A percentile compares a stretch with the other conserved stretches of the same genome.
Conservation (phyloP, 2,113 vertebrate species). For the Artemisiospiza belli region DNA sequence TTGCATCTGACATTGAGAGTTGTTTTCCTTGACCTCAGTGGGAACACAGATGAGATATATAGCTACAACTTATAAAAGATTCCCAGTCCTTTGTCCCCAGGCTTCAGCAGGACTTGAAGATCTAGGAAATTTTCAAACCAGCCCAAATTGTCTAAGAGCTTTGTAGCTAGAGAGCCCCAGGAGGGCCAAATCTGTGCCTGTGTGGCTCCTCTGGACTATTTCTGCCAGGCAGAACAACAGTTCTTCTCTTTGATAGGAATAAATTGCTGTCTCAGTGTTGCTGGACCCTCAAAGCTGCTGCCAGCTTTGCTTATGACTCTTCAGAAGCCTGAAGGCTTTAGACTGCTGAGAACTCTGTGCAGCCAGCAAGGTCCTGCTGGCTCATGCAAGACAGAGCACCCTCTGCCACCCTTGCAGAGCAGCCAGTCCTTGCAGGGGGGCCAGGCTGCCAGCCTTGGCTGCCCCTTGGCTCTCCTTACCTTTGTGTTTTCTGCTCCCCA, state of each 20-base stretch:
- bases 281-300: neutral
- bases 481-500: constrained; percentile 48
- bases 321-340: neutral
- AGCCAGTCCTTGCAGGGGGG: neutral
- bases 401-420: neutral
- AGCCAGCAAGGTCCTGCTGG: neutral
- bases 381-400: neutral
- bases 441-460: neutral
- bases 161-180: neutral
- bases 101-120: neutral
- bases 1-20: neutral
- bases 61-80: neutral
- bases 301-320: neutral
- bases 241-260: neutral
- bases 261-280: neutral
- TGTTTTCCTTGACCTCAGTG: neutral
- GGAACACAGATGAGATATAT: neutral
- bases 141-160: neutral
- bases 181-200: neutral
- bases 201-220: neutral
- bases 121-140: neutral
- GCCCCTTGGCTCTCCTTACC: neutral
- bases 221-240: neutral
- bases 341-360: neutral
- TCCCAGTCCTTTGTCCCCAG: neutral